Conservation (phyloP, 2,113 vertebrate species). For the crab-eating macaque (Macaca fascicularis) region T2T-MFA8v1.1 NC_088377.1:110684501-110685000, state of each 20-base stretch:
- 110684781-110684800: not conserved
- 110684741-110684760: not conserved
- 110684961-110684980: not conserved
- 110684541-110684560: conserved; percentile 40
- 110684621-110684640: not conserved
- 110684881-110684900: not conserved
- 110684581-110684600: conserved; percentile 32
- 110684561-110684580: conserved; percentile 10
- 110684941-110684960: not conserved
- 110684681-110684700: not conserved
- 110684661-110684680: not conserved
- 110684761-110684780: not conserved
- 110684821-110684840: not conserved
- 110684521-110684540: conserved; percentile 33
- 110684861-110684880: not conserved
- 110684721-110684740: not conserved
- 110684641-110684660: not conserved
- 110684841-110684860: not conserved
- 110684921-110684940: not conserved
- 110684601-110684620: not conserved
- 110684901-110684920: not conserved
- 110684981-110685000: not conserved
- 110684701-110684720: not conserved
- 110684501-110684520: conserved; percentile 29
- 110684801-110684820: not conserved